phyloP scores from a whole-genome alignment of 2,113 vertebrate genomes.

The Microtus montanus region DNA sequence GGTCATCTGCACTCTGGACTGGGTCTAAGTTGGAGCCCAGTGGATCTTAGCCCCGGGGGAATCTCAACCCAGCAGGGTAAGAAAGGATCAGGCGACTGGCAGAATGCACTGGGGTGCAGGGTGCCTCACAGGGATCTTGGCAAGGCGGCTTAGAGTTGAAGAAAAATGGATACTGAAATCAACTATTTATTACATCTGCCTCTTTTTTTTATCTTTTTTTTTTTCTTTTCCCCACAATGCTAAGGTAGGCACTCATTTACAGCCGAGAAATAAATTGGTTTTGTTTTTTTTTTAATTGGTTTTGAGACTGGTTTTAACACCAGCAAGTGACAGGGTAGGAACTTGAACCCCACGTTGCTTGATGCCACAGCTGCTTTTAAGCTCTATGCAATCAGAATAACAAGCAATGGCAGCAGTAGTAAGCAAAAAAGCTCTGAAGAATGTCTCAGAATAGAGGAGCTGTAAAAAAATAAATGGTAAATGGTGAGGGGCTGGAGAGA shows the following conservation, averaged over 20 bases:
- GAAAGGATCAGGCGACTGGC: background rate
- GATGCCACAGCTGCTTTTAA: background rate
- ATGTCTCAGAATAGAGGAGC: background rate
- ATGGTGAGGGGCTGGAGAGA: too few relatives aligned
- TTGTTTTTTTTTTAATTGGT: background rate
- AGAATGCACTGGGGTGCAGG: background rate
- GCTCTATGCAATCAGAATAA: background rate
- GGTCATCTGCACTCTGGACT: background rate
- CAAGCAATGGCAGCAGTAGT: background rate
- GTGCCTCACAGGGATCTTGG: background rate
- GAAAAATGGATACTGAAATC: background rate
- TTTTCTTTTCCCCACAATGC: background rate
- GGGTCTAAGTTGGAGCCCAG: background rate
- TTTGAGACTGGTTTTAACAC: background rate
- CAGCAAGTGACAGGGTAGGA: background rate
- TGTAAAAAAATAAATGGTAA: background rate
- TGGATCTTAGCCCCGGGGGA: background rate
- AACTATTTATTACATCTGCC: background rate
- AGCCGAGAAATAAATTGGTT: background rate
- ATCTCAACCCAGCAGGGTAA: background rate
- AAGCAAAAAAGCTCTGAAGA: background rate
- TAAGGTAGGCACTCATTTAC: background rate
- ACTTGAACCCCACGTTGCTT: background rate
- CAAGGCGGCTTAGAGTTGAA: background rate
- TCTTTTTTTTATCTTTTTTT: background rate